Conservation (phyloP, 2,797 vertebrate genomes). For the Urophycis tenuis region DNA sequence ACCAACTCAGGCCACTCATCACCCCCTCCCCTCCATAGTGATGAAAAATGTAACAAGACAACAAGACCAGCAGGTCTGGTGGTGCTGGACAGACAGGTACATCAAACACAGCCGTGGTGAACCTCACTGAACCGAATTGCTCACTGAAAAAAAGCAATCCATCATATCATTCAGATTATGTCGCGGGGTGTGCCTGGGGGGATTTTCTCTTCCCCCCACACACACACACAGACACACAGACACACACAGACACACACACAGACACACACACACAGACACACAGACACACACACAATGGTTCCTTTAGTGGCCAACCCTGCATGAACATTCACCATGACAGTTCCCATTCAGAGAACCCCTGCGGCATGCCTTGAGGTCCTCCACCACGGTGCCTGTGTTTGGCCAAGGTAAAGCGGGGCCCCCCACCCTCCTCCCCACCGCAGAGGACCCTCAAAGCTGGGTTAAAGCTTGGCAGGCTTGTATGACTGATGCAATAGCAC, state of each 20-base stretch:
- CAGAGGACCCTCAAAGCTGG: not conserved
- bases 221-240: not conserved
- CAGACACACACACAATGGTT: constrained; percentile 16
- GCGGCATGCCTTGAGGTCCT: constrained; percentile 48
- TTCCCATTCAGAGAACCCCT: constrained; percentile 50
- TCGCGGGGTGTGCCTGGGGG: not conserved
- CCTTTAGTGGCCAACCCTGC: constrained; percentile 56
- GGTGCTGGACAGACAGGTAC: not conserved
- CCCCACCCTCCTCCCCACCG: not conserved
- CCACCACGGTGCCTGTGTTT: constrained; percentile 40
- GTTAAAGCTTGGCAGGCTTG: no score
- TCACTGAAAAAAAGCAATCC: not conserved
- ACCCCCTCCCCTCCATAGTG: not conserved
- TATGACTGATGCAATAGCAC: no score
- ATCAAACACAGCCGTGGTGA: not conserved
- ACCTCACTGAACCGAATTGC: not conserved
- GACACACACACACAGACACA: not conserved
- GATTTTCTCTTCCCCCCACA: not conserved
- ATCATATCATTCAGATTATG: not conserved
- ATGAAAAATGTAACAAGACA: not conserved
- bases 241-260: not conserved
- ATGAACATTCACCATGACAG: constrained; percentile 68
- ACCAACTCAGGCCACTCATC: not conserved
- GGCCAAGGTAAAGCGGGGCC: constrained; percentile 7
- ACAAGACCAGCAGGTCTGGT: not conserved